These are phyloP conservation scores for Triplophysa siluroides DNA, from an alignment of 2,113 vertebrate species.

Conservation along the genomic window DNA sequence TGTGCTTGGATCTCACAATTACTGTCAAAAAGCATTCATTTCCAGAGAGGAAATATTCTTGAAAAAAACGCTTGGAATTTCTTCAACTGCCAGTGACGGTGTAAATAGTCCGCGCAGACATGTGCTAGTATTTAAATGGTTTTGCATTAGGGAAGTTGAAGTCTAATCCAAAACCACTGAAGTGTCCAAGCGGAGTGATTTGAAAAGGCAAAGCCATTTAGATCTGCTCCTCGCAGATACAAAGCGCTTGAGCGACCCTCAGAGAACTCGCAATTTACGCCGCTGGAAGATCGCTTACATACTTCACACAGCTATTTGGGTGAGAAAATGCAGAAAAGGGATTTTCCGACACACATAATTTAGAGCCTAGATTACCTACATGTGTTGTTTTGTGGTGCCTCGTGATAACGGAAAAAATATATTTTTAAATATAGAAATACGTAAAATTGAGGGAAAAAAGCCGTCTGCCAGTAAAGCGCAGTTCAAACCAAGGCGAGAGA, in stretches of 20 bases:
- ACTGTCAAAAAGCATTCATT: conserved; percentile 22
- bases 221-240: conserved; percentile 43
- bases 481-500: conserved; percentile 20
- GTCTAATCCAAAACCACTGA: conserved; percentile 55
- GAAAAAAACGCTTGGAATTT: conserved; percentile 11
- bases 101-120: conserved; percentile 20
- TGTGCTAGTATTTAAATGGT: conserved; percentile 50
- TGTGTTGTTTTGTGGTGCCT: conserved; percentile 59
- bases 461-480: conserved; percentile 8
- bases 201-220: conserved; percentile 47
- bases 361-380: conserved; percentile 53
- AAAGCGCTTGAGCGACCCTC: conserved; percentile 30
- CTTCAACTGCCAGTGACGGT: conserved; percentile 8
- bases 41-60: conserved; percentile 30
- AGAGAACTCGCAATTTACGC: conserved; percentile 33
- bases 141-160: conserved; percentile 44
- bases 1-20: conserved; percentile 31
- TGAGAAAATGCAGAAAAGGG: conserved; percentile 40
- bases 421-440: conserved; percentile 47
- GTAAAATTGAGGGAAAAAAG: conserved; percentile 12
- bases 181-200: conserved; percentile 51
- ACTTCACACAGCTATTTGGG: conserved; percentile 48
- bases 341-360: conserved; percentile 52
- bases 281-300: conserved; percentile 42
- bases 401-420: conserved; percentile 57